Base-by-base conservation (phyloP, 2,888 invertebrate species). In the Drosophila infuscata region DNA sequence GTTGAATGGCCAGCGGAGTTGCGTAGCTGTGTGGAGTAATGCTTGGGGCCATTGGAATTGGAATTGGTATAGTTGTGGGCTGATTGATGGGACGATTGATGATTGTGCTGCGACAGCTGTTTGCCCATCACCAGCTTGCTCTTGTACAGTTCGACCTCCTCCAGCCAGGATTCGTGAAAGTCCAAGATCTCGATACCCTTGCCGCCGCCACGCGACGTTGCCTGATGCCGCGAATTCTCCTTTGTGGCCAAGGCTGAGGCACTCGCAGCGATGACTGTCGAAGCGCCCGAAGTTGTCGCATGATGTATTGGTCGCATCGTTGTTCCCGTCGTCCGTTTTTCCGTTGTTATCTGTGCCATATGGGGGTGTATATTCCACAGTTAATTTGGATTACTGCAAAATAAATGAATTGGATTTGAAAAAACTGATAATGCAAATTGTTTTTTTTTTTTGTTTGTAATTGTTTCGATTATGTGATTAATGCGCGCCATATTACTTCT, bases 111-210 rank as follows among this genome's bases (percentile, higher is more conserved):
- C 5, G 81, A 58, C 53, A 88, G 75, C 67, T 91, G 91, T 38
- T 92, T 91, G 76, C 88, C 89, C 59, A 85, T 87, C 48, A 91
- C 89, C 67, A 92, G 79, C 32, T 91, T 89, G 51, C 92, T 92
- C 70, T 93, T 93, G 53, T 93, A 93, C 9, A 91, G 74, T 70
- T 93, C 92, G 48, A 93, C 91, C 71, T 93, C 93, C 65, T 92
- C 91, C 43, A 93, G 79, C 93, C 93, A 93, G 25, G 93, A 92
- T 49, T 93, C 93, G 62, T 93, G 92, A 60, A 92, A 93, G 70
- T 93, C 93, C 15, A 92, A 75, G 15, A 93, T 93, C 66, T 93
- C 93, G 30, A 93, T 83, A 53, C 91, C 89, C 54, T 90, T 92
- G 29, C 77, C 65, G 4, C 46, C 25, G 8, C 46, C 20, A 29